Conservation (phyloP, 2,888 invertebrate genomes). For the Dolichomitus sp. region DNA sequence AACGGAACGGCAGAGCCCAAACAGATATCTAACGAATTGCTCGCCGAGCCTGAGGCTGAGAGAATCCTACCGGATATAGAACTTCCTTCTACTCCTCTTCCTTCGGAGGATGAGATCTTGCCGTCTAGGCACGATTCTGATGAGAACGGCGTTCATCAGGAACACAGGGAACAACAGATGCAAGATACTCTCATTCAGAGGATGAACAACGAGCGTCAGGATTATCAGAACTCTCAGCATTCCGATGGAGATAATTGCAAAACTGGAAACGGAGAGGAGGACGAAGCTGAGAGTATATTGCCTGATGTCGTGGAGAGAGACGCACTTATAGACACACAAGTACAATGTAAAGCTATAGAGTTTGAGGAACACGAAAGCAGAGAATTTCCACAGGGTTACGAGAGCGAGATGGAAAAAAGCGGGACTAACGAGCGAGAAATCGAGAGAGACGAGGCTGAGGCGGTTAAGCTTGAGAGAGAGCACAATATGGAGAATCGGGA, state of each 20-base stretch:
- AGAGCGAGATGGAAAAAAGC: constrained; percentile 60
- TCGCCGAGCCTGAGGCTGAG: constrained; percentile 75
- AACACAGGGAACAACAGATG: constrained; percentile 74
- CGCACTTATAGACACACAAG: constrained; percentile 33
- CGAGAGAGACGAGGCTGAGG: constrained; percentile 41
- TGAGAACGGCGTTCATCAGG: constrained; percentile 51
- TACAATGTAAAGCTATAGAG: constrained; percentile 66
- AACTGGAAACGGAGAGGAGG: constrained; percentile 64
- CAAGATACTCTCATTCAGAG: constrained; percentile 62
- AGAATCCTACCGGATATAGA: constrained; percentile 79
- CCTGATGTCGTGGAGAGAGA: constrained; percentile 77
- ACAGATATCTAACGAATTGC: constrained; percentile 74
- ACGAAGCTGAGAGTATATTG: constrained; percentile 79
- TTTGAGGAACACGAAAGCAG: constrained; percentile 68
- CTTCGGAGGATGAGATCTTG: constrained; percentile 43
- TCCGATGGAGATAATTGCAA: constrained; percentile 46
- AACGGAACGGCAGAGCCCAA: constrained; percentile 73
- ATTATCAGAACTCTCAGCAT: constrained; percentile 49
- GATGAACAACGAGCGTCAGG: constrained; percentile 44
- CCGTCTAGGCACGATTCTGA: constrained; percentile 52
- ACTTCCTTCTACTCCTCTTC: constrained; percentile 68
- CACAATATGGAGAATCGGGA: constrained; percentile 44
- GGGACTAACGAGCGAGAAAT: constrained; percentile 38
- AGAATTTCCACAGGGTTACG: constrained; percentile 67
- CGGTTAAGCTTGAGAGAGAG: constrained; percentile 25